Evolutionary conservation across 1,140 invertebrate species (phyloP).

Genomic region (Araneus ventricosus): DNA sequence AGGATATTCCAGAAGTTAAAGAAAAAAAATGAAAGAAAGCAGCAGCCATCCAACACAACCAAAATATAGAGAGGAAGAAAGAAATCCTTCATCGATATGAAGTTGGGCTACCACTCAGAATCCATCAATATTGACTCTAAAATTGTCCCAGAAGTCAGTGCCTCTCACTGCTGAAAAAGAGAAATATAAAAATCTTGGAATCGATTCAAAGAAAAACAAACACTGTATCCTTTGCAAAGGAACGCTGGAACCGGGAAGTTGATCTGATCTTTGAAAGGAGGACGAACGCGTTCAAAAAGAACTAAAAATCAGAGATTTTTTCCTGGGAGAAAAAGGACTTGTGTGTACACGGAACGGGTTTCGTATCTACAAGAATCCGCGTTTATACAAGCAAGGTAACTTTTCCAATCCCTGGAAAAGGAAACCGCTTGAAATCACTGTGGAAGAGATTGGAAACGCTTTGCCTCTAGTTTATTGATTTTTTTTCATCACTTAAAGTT

Average conservation of each 20-base stretch:
- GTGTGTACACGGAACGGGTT: slow-evolving; percentile 19
- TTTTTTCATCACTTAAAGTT: slow-evolving; percentile 63
- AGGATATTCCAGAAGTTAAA: neutral
- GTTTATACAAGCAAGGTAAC: slow-evolving; percentile 39
- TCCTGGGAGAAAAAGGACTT: neutral
- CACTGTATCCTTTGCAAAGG: neutral
- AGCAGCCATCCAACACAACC: neutral
- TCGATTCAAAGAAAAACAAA: slow-evolving; percentile 58
- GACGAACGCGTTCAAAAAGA: neutral
- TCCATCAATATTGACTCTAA: slow-evolving; percentile 67
- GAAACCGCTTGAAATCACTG: slow-evolving; percentile 45
- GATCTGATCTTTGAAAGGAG: slow-evolving; percentile 38
- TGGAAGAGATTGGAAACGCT: slow-evolving; percentile 59
- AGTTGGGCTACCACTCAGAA: slow-evolving; percentile 28
- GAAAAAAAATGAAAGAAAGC: neutral
- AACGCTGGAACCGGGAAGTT: neutral
- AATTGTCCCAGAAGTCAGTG: slow-evolving; percentile 29
- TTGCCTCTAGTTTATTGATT: slow-evolving; percentile 58
- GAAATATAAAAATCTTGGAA: slow-evolving; percentile 41
- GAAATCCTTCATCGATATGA: slow-evolving; percentile 12
- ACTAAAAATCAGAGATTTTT: slow-evolving; percentile 41
- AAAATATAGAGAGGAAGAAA: neutral
- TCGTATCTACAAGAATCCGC: slow-evolving; percentile 17
- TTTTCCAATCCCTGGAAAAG: slow-evolving; percentile 1
- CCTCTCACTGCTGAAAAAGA: neutral